Evolutionary conservation across 2,888 invertebrate species (phyloP).

Genomic region (Harpagoxenus sublaevis): DNA sequence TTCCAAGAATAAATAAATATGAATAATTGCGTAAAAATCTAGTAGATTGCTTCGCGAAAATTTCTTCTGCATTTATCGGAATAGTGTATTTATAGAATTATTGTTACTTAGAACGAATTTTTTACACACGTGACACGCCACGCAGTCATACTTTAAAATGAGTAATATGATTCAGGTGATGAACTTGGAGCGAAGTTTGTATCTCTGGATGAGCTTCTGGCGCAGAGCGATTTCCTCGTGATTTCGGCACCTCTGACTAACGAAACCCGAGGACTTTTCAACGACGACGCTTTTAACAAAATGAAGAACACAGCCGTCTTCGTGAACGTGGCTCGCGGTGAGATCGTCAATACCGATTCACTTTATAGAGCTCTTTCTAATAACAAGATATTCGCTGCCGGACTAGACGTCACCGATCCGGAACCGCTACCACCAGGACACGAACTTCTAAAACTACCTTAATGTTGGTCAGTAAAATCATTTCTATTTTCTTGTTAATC

Average conservation of each 20-base stretch:
- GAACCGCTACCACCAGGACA: slow-evolving; percentile 95
- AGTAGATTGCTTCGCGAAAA: neutral
- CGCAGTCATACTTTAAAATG: neutral
- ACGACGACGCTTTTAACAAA: slow-evolving; percentile 89
- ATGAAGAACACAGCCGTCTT: slow-evolving; percentile 93
- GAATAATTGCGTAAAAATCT: neutral
- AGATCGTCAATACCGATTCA: slow-evolving; percentile 93
- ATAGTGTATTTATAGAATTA: neutral
- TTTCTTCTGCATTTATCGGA: neutral
- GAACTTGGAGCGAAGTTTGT: slow-evolving; percentile 89
- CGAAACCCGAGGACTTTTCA: slow-evolving; percentile 91
- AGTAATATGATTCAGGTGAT: slow-evolving; percentile 81
- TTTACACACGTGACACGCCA: neutral
- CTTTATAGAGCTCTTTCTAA: slow-evolving; percentile 92
- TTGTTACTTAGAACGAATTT: neutral
- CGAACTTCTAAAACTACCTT: slow-evolving; percentile 91
- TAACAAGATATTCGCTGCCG: slow-evolving; percentile 94
- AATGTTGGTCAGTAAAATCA: slow-evolving; percentile 91
- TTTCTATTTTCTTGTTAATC: neutral
- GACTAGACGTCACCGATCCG: slow-evolving; percentile 96
- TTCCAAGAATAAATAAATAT: neutral
- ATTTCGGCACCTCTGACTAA: slow-evolving; percentile 90
- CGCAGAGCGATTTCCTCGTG: slow-evolving; percentile 92
- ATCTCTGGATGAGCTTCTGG: slow-evolving; percentile 89
- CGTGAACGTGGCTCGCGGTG: slow-evolving; percentile 92